Evolutionary conservation across 92 coral and sea anemone species (phyloP), one percentile per base, ranked within the genome.

Genomic region (Phenganax subtilis): DNA sequence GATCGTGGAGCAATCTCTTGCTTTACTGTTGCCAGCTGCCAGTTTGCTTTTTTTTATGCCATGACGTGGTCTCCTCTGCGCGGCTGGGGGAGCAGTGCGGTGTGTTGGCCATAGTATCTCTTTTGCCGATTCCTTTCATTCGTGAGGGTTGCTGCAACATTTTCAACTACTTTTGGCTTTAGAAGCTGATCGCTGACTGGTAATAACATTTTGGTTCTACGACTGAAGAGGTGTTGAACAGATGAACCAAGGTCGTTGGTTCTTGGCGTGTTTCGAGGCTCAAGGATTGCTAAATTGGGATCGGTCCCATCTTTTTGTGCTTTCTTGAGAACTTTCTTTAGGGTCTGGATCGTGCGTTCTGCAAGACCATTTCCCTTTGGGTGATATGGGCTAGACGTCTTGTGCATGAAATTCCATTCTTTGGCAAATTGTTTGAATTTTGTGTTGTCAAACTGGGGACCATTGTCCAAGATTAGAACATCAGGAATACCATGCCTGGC

Each of bases 401-500:
- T 71, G 75, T 71, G 54, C 17, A 57, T 71, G n/a, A 71, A 71
- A 31, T 71, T 30, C 76, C 76, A 71, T 30, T 82, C 51, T 3
- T 51, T 56, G 14, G 80, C 62, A 71, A 82, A 72, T 69, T 73
- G 80, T 51, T 44, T 47, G 17, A 58, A 69, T 15, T 82, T 73
- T 6, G 55, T 51, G 20, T 68, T 72, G 47, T 82, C 25, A 20
- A 20, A 20, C 25, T 20, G 25, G 25, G 25, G 25, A 20, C 25
- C 25, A 20, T 20, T 20, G 87, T 88, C 89, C 17, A 84, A 82
- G 85, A 80, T 87, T 47, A 88, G 77, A 58, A 76, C 84, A 16
- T 76, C 69, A 52, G 93, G 86, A 16, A 90, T 85, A 30, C 90
- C 87, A 69, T 85, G 90, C 79, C 89, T 82, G 28, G 88, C 93